phyloP scores from a whole-genome alignment of 37 sponge, comb jelly and placozoan species.

The Crambe crambe region DNA sequence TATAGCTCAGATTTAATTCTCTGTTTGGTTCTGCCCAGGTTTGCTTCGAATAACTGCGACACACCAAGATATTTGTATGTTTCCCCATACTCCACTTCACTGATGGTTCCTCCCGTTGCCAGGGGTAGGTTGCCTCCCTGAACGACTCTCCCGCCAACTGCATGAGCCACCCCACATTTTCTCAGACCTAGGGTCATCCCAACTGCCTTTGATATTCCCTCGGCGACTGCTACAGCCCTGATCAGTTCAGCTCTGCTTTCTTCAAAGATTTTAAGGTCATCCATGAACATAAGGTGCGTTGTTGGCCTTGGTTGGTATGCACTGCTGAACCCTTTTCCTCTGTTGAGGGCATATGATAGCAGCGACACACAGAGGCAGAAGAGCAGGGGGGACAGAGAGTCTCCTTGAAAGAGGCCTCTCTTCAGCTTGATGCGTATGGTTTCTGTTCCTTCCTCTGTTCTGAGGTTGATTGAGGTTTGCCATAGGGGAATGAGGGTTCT shows the following conservation, averaged over 20 bases:
- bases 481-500: neutral
- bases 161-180: slow-evolving; percentile 38
- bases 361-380: slow-evolving; percentile 3
- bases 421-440: neutral
- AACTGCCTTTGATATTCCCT: slow-evolving; percentile 8
- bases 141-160: neutral
- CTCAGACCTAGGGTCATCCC: slow-evolving; percentile 33
- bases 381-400: slow-evolving; percentile 40
- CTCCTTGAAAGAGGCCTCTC: slow-evolving; percentile 44
- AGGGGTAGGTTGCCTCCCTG: neutral
- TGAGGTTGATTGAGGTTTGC: no score
- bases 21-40: neutral
- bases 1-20: neutral
- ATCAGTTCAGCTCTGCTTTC: neutral
- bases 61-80: slow-evolving; percentile 38
- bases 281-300: neutral
- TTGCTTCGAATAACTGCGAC: slow-evolving; percentile 14
- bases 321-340: no score
- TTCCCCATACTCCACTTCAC: neutral
- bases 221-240: neutral
- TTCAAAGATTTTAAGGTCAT: slow-evolving; percentile 7
- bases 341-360: slow-evolving; percentile 2
- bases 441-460: neutral
- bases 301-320: neutral
- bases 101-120: neutral